A percentile compares a stretch with the other conserved stretches of the same genome.
Evolutionary conservation across 1,140 invertebrate genomes (phyloP).

Genomic region (Diachasma alloeum): DNA sequence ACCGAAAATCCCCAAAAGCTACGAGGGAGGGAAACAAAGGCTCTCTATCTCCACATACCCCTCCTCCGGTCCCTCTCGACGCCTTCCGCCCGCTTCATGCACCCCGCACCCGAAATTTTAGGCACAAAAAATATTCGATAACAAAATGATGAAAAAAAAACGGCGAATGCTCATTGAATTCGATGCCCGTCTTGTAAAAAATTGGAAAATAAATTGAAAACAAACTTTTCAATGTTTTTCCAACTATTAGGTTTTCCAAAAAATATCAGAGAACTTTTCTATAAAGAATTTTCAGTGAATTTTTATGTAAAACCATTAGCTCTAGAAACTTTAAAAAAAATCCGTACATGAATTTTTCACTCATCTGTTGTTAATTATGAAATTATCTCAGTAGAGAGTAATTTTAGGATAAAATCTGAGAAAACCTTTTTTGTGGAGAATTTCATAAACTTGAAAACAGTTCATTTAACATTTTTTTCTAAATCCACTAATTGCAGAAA

Average conservation of each 20-base stretch:
- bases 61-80: background rate
- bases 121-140: background rate
- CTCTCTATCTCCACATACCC: background rate
- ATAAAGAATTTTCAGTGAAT: too few species aligned
- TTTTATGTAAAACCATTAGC: too few species aligned
- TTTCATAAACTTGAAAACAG: too few species aligned
- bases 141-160: slow-evolving; percentile 12
- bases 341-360: too few species aligned
- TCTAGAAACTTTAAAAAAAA: too few species aligned
- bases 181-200: background rate
- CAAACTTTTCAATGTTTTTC: background rate
- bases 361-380: too few species aligned
- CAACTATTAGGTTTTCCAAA: background rate
- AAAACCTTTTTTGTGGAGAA: too few species aligned
- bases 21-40: background rate
- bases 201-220: background rate
- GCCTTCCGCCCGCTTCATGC: background rate
- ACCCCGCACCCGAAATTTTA: background rate
- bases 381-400: too few species aligned
- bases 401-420: too few species aligned
- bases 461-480: too few species aligned
- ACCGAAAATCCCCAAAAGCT: background rate
- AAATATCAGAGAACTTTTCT: too few species aligned
- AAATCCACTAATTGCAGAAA: too few species aligned
- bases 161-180: background rate